Conservation (phyloP, 1,140 invertebrate genomes). For the Lamellibrachia luymesi region DNA sequence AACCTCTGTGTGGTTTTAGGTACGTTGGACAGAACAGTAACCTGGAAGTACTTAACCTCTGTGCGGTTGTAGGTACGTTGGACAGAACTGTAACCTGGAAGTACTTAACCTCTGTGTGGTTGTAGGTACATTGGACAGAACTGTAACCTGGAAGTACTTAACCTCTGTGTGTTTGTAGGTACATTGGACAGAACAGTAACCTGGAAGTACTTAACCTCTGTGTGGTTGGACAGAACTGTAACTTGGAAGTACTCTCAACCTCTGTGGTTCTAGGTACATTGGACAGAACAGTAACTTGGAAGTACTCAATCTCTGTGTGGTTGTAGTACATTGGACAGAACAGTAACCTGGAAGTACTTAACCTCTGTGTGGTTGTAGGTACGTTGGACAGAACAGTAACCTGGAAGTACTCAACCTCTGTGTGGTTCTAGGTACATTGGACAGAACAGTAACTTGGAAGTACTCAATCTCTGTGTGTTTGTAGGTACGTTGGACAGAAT, state of each 20-base stretch:
- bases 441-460: constrained; percentile 19
- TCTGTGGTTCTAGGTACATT: constrained; percentile 53
- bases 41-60: background rate
- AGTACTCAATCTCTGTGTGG: constrained; percentile 74
- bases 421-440: constrained; percentile 68
- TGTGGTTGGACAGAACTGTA: background rate
- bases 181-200: too few species aligned
- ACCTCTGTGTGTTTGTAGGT: constrained; percentile 67
- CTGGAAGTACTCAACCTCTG: constrained; percentile 74
- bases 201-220: background rate
- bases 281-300: constrained; percentile 68
- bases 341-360: constrained; percentile 68
- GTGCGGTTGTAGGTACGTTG: constrained; percentile 29
- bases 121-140: constrained; percentile 64
- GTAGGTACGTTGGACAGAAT: too few species aligned
- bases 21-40: too few species aligned
- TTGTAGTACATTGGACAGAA: constrained; percentile 66
- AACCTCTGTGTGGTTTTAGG: too few species aligned
- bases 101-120: constrained; percentile 43
- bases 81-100: background rate
- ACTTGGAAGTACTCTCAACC: background rate
- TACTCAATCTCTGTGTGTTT: too few species aligned
- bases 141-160: constrained; percentile 68
- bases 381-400: constrained; percentile 62
- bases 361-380: constrained; percentile 72